A percentile compares a stretch with the other conserved stretches of the same genome.
These are phyloP conservation scores for Proteles cristata DNA, from an alignment of 2,113 vertebrate species.

Conservation along the genomic window DNA sequence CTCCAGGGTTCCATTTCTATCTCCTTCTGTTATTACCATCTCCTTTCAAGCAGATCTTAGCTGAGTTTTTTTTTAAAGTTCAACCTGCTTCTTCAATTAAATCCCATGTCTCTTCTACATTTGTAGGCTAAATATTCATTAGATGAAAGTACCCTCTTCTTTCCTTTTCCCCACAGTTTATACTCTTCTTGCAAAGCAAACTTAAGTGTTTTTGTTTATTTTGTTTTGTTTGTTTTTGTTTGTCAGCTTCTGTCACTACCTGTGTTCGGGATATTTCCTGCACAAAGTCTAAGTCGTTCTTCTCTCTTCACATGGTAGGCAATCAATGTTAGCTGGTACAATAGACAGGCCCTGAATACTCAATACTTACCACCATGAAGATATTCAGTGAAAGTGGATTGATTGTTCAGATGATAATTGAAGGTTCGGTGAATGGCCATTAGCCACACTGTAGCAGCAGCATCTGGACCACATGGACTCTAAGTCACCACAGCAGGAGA, in stretches of 20 bases:
- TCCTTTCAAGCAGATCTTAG: constrained; percentile 45
- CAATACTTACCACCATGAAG: neutral
- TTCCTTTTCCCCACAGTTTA: neutral
- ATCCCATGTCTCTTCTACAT: constrained; percentile 1
- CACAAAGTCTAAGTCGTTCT: neutral
- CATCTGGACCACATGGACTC: neutral
- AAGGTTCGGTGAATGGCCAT: neutral
- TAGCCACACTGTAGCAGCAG: neutral
- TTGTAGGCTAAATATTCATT: neutral
- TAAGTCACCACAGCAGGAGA: neutral
- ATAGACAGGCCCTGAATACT: neutral
- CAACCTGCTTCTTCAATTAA: constrained; percentile 61
- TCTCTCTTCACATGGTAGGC: neutral
- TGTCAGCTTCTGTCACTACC: neutral
- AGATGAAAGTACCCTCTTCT: neutral
- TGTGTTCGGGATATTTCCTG: neutral
- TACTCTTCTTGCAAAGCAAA: neutral
- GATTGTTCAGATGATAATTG: neutral
- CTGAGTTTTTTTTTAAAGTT: constrained; percentile 54
- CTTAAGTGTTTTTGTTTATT: neutral
- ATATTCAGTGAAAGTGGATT: neutral
- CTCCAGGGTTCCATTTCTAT: constrained; percentile 44
- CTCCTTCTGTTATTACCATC: constrained; percentile 31
- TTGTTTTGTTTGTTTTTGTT: neutral
- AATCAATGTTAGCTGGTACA: neutral